Evolutionary conservation across 2,797 vertebrate genomes (phyloP).

Genomic region (Zalophus californianus): DNA sequence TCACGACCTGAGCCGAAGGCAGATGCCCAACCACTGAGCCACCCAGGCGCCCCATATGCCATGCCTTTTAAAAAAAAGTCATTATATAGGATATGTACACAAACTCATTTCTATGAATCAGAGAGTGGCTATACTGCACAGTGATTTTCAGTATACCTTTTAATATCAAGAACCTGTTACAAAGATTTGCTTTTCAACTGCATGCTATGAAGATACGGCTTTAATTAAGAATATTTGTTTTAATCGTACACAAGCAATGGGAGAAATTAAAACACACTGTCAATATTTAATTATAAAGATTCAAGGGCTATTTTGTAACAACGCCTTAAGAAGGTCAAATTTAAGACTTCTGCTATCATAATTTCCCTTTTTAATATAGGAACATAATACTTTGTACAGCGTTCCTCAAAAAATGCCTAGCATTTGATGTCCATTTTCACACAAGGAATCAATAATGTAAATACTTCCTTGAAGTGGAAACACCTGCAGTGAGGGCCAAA

Average conservation of each 20-base stretch:
- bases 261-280: constrained; percentile 73
- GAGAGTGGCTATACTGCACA: constrained; percentile 35
- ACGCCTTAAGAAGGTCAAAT: constrained; percentile 21
- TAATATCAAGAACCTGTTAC: constrained; percentile 61
- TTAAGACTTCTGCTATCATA: constrained; percentile 44
- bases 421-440: constrained; percentile 49
- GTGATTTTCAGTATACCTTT: constrained; percentile 47
- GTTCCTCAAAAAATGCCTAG: constrained; percentile 47
- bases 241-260: constrained; percentile 63
- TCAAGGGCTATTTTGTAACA: constrained; percentile 52
- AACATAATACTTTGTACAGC: constrained; percentile 17
- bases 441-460: constrained; percentile 22
- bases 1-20: no score
- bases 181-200: constrained; percentile 64
- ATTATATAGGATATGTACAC: constrained; percentile 5
- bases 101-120: constrained; percentile 64
- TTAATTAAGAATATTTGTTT: constrained; percentile 65
- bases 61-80: constrained; percentile 57
- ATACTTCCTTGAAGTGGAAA: constrained; percentile 55
- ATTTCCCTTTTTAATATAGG: constrained; percentile 52
- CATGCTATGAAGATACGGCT: constrained; percentile 55
- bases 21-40: no score
- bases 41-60: neutral
- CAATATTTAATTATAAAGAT: constrained; percentile 58
- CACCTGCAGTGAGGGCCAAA: constrained; percentile 9